A percentile compares a stretch with the other conserved stretches of the same genome.
phyloP scores from a whole-genome alignment of 2,797 vertebrate species.

The Heteromormyrus szaboi region DNA sequence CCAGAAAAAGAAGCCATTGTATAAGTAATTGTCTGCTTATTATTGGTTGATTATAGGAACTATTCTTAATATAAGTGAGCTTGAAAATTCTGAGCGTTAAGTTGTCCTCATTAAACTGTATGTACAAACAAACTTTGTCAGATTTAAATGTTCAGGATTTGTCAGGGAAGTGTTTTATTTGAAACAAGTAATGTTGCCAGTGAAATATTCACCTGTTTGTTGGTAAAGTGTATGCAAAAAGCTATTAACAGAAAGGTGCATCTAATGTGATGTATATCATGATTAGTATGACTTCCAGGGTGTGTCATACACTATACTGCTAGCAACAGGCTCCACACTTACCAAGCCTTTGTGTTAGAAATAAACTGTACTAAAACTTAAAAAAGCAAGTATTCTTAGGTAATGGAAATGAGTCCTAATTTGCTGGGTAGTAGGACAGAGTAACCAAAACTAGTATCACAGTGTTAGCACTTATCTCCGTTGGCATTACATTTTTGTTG shows the following conservation, averaged over 20 bases:
- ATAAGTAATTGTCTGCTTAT: neutral
- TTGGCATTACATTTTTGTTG: neutral
- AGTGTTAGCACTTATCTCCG: neutral
- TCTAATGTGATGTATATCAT: neutral
- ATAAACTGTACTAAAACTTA: neutral
- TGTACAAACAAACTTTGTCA: neutral
- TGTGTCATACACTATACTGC: neutral
- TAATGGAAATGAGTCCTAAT: neutral
- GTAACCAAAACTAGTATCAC: neutral
- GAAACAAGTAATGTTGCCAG: neutral
- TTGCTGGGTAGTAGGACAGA: neutral
- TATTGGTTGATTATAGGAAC: neutral
- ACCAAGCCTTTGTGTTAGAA: neutral
- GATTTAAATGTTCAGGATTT: neutral
- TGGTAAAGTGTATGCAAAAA: neutral
- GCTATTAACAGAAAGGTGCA: neutral
- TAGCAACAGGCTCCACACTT: neutral
- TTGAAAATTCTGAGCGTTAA: neutral
- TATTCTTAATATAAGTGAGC: neutral
- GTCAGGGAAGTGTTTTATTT: neutral
- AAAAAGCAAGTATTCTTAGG: neutral
- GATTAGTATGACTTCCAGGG: neutral
- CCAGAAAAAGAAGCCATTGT: neutral
- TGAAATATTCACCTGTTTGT: neutral
- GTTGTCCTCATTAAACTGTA: neutral